phyloP scores from a whole-genome alignment of 2,113 vertebrate genomes.

The Zapornia atra region DNA sequence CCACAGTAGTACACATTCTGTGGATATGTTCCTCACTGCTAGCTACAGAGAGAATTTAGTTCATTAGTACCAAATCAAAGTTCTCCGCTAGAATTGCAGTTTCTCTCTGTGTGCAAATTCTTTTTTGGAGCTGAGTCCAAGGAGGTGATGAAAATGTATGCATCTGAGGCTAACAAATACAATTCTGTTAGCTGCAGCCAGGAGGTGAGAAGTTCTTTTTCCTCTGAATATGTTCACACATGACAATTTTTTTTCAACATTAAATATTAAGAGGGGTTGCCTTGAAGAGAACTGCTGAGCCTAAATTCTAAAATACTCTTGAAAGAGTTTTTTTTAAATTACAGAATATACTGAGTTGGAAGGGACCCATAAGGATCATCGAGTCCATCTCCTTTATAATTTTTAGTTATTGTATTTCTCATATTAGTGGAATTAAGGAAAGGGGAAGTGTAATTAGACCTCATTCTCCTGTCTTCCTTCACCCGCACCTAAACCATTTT shows the following conservation, averaged over 20 bases:
- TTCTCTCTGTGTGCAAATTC: background rate
- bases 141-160: background rate
- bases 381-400: too few relatives aligned
- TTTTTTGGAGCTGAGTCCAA: constrained; percentile 4
- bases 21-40: background rate
- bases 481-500: background rate
- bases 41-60: background rate
- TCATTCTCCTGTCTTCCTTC: background rate
- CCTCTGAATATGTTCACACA: background rate
- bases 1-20: background rate
- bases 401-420: background rate
- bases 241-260: background rate
- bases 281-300: background rate
- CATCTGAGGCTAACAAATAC: background rate
- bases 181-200: background rate
- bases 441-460: background rate
- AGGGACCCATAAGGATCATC: too few relatives aligned
- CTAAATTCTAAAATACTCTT: background rate
- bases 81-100: background rate
- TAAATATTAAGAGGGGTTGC: background rate
- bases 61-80: background rate
- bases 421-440: constrained; percentile 2
- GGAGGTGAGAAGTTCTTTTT: background rate
- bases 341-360: too few relatives aligned
- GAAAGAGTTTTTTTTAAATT: background rate